Conservation (phyloP, 1,140 invertebrate species). For the Drosophila nasuta region DNA sequence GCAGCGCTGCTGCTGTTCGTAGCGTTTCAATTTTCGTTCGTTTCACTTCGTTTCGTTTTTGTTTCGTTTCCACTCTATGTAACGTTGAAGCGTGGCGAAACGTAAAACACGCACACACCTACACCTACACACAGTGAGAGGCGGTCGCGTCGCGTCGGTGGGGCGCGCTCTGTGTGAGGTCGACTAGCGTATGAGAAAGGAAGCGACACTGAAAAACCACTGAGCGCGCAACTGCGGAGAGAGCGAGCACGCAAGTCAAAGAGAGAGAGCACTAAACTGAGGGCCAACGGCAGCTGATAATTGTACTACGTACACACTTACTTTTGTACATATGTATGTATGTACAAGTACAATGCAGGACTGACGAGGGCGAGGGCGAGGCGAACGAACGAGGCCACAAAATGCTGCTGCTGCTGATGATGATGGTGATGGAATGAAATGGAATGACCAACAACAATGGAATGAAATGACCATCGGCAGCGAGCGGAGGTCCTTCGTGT, state of each 20-base stretch:
- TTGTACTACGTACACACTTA: conserved; percentile 21
- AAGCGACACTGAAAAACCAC: conserved; percentile 70
- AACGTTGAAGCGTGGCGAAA: conserved; percentile 46
- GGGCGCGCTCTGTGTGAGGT: conserved; percentile 68
- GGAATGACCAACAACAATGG: conserved; percentile 13
- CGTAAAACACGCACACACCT: conserved; percentile 37
- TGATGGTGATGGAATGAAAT: conserved; percentile 17
- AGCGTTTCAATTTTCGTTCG: conserved; percentile 69
- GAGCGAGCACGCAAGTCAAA: conserved; percentile 47
- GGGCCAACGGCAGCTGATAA: conserved; percentile 76
- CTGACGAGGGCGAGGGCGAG: conserved; percentile 37
- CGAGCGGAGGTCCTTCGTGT: conserved; percentile 59
- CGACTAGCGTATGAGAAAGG: conserved; percentile 69
- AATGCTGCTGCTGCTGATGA: conserved; percentile 13
- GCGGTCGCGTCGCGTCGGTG: conserved; percentile 24
- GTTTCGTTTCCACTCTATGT: conserved; percentile 47
- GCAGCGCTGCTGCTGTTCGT: conserved; percentile 56
- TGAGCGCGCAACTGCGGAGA: conserved; percentile 50
- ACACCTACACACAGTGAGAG: conserved; percentile 66
- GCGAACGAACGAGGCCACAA: conserved; percentile 50
- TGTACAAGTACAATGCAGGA: conserved; percentile 43
- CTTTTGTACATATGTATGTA: background rate
- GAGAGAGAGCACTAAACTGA: conserved; percentile 42
- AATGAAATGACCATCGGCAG: conserved; percentile 40
- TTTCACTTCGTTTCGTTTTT: conserved; percentile 59